Conservation (phyloP, 1,140 invertebrate species). For the Musca vetustissima region DNA sequence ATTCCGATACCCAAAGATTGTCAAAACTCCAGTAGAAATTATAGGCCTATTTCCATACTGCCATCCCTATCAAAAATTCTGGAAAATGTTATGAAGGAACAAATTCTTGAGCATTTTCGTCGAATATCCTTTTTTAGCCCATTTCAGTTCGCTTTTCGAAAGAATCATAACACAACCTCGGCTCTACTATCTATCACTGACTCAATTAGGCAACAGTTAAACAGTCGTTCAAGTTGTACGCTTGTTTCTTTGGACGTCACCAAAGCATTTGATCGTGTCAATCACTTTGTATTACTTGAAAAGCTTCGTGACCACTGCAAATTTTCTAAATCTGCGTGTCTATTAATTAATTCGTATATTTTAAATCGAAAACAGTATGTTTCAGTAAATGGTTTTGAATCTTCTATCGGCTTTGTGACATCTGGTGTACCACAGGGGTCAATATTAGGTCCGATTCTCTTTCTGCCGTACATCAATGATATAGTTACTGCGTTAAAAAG, state of each 20-base stretch:
- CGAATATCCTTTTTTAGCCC: background rate
- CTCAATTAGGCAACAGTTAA: background rate
- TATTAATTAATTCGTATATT: no score
- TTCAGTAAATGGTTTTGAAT: slow-evolving; percentile 56
- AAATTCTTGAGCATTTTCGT: background rate
- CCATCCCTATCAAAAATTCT: background rate
- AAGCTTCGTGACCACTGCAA: background rate
- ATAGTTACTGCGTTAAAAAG: no score
- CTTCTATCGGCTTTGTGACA: no score
- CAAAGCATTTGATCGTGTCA: slow-evolving; percentile 4
- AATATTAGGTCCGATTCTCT: no score
- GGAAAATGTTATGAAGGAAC: background rate
- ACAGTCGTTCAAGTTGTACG: background rate
- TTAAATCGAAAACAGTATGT: no score
- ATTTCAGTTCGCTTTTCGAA: background rate
- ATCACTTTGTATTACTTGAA: background rate
- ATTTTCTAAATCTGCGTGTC: no score
- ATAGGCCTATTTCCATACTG: background rate
- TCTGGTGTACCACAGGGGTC: no score
- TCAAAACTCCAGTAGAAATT: background rate
- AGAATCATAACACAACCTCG: background rate
- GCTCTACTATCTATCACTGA: background rate
- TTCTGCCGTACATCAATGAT: no score
- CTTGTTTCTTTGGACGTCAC: background rate
- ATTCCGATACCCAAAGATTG: background rate